These are phyloP conservation scores for Ia io DNA, from an alignment of 2,113 vertebrate genomes.

Conservation along the genomic window DNA sequence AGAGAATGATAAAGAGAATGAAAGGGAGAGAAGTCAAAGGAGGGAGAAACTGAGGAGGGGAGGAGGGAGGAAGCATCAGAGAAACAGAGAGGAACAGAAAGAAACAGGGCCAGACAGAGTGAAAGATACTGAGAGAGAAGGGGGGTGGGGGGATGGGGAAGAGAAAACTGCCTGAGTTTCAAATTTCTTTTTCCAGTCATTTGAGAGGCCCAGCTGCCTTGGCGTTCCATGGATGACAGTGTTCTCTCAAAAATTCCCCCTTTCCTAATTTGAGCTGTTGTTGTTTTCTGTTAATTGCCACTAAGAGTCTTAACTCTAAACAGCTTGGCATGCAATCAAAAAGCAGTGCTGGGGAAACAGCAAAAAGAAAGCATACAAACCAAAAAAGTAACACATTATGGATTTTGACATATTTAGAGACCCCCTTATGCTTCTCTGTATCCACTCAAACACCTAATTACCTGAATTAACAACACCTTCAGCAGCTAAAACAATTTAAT, in stretches of 20 bases:
- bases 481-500: background rate
- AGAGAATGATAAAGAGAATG: background rate
- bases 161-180: background rate
- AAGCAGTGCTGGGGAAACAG: constrained; percentile 3
- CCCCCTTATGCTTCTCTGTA: background rate
- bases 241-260: background rate
- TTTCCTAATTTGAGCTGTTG: constrained; percentile 22
- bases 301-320: constrained; percentile 47
- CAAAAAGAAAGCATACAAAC: background rate
- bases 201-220: constrained; percentile 20
- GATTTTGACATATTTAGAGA: constrained; percentile 17
- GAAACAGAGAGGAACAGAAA: background rate
- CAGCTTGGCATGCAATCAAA: constrained; percentile 27
- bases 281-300: constrained; percentile 43
- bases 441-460: background rate
- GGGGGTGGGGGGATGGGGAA: background rate
- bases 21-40: background rate
- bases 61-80: background rate
- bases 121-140: background rate
- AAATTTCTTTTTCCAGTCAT: background rate
- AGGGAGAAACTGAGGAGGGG: background rate
- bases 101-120: background rate
- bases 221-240: background rate
- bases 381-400: background rate
- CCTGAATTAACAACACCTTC: background rate